Evolutionary conservation across 1,140 invertebrate species (phyloP).

Genomic region (Melitaea cinxia): DNA sequence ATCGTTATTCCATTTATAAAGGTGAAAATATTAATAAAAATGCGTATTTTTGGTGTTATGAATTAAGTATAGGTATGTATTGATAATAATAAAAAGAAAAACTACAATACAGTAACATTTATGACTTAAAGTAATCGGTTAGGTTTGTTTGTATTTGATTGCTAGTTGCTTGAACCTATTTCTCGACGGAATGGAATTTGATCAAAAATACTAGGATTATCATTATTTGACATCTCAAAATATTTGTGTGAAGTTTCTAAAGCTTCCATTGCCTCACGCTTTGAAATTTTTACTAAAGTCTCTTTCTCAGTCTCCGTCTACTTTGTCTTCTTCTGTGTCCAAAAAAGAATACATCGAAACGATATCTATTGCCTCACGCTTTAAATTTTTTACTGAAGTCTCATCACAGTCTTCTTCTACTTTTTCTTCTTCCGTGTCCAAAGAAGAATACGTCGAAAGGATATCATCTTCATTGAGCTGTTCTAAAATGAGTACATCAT

Average conservation of each 20-base stretch:
- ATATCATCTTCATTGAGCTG: constrained; percentile 22
- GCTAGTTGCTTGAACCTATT: constrained; percentile 13
- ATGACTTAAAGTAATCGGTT: too few species aligned
- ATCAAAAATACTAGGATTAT: constrained; percentile 33
- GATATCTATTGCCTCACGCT: constrained; percentile 34
- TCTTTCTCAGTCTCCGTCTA: constrained; percentile 17
- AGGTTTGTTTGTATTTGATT: too few species aligned
- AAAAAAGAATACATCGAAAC: constrained; percentile 13
- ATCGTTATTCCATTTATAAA: too few species aligned
- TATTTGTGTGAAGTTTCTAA: constrained; percentile 40
- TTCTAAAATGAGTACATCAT: constrained; percentile 26
- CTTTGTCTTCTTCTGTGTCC: constrained; percentile 18
- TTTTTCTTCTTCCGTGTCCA: constrained; percentile 22
- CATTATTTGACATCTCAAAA: constrained; percentile 35
- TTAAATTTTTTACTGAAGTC: constrained; percentile 35
- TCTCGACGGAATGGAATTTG: constrained; percentile 37
- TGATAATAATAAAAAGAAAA: too few species aligned
- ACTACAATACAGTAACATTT: too few species aligned
- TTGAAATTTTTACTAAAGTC: constrained; percentile 35
- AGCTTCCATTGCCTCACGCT: constrained; percentile 38
- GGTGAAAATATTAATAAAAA: too few species aligned
- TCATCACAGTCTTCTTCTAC: constrained; percentile 17
- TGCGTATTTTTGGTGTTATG: too few species aligned
- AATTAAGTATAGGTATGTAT: too few species aligned
- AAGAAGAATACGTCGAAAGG: constrained; percentile 8